Conservation (phyloP, 1,140 invertebrate genomes). For the Pogonus chalceus region DNA sequence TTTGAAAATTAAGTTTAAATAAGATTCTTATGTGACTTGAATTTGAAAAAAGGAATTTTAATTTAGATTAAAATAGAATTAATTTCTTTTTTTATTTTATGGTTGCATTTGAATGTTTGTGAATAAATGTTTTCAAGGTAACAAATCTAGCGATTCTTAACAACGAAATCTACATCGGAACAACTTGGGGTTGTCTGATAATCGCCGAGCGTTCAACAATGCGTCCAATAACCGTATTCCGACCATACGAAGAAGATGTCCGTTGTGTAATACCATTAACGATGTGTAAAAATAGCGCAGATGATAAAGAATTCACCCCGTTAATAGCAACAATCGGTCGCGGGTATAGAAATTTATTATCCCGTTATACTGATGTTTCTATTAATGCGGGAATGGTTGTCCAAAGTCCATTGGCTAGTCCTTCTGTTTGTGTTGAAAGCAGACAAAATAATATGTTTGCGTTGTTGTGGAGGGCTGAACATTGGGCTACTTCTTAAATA, state of each 20-base stretch:
- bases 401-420: slow-evolving; percentile 26
- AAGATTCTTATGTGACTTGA: too few relatives aligned
- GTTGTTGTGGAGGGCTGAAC: slow-evolving; percentile 59
- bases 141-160: slow-evolving; percentile 63
- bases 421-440: slow-evolving; percentile 15
- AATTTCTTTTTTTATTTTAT: not conserved
- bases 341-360: slow-evolving; percentile 71
- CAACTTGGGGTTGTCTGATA: slow-evolving; percentile 84
- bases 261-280: slow-evolving; percentile 36
- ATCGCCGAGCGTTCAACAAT: slow-evolving; percentile 71
- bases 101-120: not conserved
- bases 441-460: slow-evolving; percentile 52
- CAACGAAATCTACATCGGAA: slow-evolving; percentile 74
- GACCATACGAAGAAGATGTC: slow-evolving; percentile 79
- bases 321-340: slow-evolving; percentile 69
- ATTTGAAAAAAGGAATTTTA: not conserved
- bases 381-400: slow-evolving; percentile 24
- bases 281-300: slow-evolving; percentile 23
- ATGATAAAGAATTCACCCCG: slow-evolving; percentile 36
- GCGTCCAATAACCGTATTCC: slow-evolving; percentile 78
- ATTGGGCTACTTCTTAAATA: slow-evolving; percentile 45
- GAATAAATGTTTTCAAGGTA: slow-evolving; percentile 56
- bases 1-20: not conserved
- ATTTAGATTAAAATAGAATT: not conserved
- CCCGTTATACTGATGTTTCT: slow-evolving; percentile 53